A percentile compares a stretch with the other conserved stretches of the same genome.
These are phyloP conservation scores for Chrysolina oricalcia DNA, from an alignment of 2,888 invertebrate genomes.

Conservation along the genomic window DNA sequence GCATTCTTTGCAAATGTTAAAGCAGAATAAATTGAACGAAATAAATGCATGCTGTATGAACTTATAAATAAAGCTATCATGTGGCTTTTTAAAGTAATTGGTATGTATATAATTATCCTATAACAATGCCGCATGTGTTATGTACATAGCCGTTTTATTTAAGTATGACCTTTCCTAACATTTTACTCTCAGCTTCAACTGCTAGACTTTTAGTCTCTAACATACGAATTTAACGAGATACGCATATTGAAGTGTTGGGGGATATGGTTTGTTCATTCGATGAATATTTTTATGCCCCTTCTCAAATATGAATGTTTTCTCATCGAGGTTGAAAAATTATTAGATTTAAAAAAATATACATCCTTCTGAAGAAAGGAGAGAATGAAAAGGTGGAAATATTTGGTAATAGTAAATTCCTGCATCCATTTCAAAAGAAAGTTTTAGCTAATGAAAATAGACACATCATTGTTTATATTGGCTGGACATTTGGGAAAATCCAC, in stretches of 20 bases:
- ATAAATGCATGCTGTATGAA: constrained; percentile 32
- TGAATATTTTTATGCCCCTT: neutral
- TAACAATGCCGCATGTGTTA: constrained; percentile 56
- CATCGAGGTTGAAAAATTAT: neutral
- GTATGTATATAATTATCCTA: constrained; percentile 54
- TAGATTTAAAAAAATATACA: neutral
- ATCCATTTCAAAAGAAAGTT: too few species aligned
- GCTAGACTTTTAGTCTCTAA: constrained; percentile 62
- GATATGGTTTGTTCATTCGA: neutral
- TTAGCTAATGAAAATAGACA: too few species aligned
- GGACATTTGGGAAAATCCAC: too few species aligned
- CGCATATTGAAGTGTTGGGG: neutral
- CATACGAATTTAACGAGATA: neutral
- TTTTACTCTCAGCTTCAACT: constrained; percentile 56
- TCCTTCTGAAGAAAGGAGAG: too few species aligned
- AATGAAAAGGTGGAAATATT: too few species aligned
- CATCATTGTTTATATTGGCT: too few species aligned
- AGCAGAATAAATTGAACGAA: constrained; percentile 42
- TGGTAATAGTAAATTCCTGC: too few species aligned
- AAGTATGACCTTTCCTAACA: constrained; percentile 66
- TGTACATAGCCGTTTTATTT: constrained; percentile 61
- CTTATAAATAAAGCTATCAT: constrained; percentile 47
- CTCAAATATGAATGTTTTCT: too few species aligned
- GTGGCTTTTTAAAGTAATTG: constrained; percentile 54
- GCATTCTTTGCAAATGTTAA: constrained; percentile 42